Base-by-base conservation (phyloP, 2,113 vertebrate genomes). In the Colinus virginianus region DNA sequence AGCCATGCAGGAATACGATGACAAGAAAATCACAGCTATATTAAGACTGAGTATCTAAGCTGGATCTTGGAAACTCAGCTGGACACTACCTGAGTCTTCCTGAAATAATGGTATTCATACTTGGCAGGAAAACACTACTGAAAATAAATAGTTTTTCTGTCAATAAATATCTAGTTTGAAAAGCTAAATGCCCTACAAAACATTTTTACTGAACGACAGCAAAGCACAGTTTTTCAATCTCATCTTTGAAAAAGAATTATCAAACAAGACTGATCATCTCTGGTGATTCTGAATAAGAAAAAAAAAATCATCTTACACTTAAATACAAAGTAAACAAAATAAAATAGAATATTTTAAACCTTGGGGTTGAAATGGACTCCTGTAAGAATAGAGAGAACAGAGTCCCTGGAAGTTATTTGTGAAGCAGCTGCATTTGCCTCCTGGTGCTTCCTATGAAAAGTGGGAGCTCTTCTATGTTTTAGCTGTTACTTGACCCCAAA, bases 111-210 rank as follows among this genome's bases (percentile, higher is more conserved):
- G 45, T 21, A 84, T 72, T 84, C 63, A 83, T 23, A 49, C 23
- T 90, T 83, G 49, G 34, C 45, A 42, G 20, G 36, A 45, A 55
- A 93, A 15, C 36, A 64, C 53, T 91, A 80, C 43, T 84, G 79
- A 74, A 90, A 91, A 82, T 7, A 90, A 88, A 67, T 68, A 59
- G 8, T 66, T 90, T 67, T 88, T 43, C 61, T 90, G 78, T 80
- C 91, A 93, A 95, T 96, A 92, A 87, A 77, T 21, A 67, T 61
- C 32, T 78, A 51, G 7, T 68, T 90, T 87, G 66, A 84, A 94
- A 93, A 93, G 17, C 53, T 81, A 68, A 77, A 74, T 75, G 48
- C 12, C 38, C 45, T 80, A 59, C 30, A 87, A 70, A 56, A 28
- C 34, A 69, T 78, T 84, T 81, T 67, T 51, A 63, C 71, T 46